Evolutionary conservation across 2,797 vertebrate species (phyloP).

Genomic region (Lepilemur ruficaudatus): DNA sequence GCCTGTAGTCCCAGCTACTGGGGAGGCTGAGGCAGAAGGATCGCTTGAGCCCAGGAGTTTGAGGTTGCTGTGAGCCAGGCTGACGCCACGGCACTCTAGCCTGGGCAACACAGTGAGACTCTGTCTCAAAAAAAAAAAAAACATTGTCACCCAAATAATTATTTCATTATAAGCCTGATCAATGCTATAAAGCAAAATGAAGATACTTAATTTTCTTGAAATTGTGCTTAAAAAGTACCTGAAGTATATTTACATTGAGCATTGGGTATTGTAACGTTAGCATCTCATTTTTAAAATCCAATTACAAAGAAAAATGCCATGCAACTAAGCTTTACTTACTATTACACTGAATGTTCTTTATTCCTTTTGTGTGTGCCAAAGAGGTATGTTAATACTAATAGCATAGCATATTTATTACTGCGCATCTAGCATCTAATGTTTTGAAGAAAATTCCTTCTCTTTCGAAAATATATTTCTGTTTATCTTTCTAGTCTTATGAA

Average conservation of each 20-base stretch:
- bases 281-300: constrained; percentile 4
- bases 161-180: background rate
- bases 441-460: constrained; percentile 31
- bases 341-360: background rate
- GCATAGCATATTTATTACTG: background rate
- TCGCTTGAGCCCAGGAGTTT: too few relatives aligned
- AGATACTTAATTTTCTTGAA: background rate
- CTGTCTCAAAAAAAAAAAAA: too few relatives aligned
- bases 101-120: too few relatives aligned
- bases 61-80: too few relatives aligned
- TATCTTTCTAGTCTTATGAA: constrained; percentile 20
- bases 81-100: too few relatives aligned
- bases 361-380: background rate
- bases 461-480: constrained; percentile 21
- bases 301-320: background rate
- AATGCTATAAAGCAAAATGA: background rate
- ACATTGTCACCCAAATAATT: background rate
- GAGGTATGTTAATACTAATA: background rate
- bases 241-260: background rate
- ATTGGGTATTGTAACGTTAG: background rate
- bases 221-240: background rate
- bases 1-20: too few relatives aligned
- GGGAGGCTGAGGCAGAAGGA: too few relatives aligned
- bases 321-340: background rate
- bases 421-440: background rate